phyloP scores from a whole-genome alignment of 2,797 vertebrate species.

The Mormyrus hasselquistii region DNA sequence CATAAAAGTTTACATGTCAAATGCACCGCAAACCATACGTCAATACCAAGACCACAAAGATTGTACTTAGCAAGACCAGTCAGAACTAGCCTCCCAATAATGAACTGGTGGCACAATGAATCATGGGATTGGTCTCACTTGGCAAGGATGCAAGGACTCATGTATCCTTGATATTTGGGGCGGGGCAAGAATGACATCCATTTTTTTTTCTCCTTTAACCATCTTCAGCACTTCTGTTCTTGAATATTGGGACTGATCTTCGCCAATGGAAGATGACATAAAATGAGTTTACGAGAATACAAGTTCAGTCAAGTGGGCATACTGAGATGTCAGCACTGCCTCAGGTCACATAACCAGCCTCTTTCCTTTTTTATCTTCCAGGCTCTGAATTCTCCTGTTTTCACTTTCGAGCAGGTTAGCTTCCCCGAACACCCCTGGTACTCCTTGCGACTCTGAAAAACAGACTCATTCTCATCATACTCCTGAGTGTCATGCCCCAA shows the following conservation, averaged over 20 bases:
- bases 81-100: background rate
- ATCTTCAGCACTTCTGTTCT: background rate
- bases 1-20: background rate
- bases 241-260: background rate
- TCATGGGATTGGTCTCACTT: background rate
- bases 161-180: background rate
- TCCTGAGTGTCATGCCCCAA: background rate
- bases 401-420: background rate
- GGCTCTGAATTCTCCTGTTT: background rate
- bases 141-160: background rate
- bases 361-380: slow-evolving; percentile 4
- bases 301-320: background rate
- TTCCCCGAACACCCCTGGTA: background rate
- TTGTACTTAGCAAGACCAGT: background rate
- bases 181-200: background rate
- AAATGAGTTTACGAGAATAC: background rate
- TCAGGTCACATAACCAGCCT: background rate
- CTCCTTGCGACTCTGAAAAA: slow-evolving; percentile 11
- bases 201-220: background rate
- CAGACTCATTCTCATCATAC: background rate
- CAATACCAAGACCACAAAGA: background rate
- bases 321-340: background rate
- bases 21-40: background rate
- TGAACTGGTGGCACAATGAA: background rate
- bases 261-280: background rate